These are phyloP conservation scores for Mythimna pallens DNA, from an alignment of 2,888 invertebrate genomes.

Conservation along the genomic window DNA sequence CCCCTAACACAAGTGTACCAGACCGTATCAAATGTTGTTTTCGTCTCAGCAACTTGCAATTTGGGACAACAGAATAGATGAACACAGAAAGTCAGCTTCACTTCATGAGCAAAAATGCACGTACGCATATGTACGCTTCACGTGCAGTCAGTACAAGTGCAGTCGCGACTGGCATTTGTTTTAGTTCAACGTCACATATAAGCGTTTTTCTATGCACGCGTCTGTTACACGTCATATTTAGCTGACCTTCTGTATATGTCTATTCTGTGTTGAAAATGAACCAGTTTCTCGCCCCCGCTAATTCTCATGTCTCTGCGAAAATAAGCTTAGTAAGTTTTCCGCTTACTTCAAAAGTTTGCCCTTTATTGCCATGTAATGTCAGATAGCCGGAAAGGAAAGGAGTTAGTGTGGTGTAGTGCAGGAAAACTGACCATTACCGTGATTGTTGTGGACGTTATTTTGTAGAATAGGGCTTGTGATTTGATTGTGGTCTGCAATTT, in stretches of 20 bases:
- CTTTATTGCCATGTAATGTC: conserved; percentile 79
- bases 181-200: too few relatives aligned
- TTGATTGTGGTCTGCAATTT: conserved; percentile 39
- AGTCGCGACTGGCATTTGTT: background rate
- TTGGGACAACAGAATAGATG: conserved; percentile 31
- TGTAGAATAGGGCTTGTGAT: conserved; percentile 31
- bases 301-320: conserved; percentile 68
- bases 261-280: conserved; percentile 22
- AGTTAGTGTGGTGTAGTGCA: conserved; percentile 66
- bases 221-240: accelerated
- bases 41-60: conserved; percentile 61
- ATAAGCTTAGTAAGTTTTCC: conserved; percentile 69
- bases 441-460: conserved; percentile 57
- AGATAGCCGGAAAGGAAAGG: conserved; percentile 69
- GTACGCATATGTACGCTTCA: too few relatives aligned
- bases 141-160: background rate
- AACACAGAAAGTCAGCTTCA: conserved; percentile 1
- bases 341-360: conserved; percentile 74
- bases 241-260: background rate
- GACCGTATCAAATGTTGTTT: conserved; percentile 79
- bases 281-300: conserved; percentile 44
- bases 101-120: background rate
- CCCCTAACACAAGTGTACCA: conserved; percentile 68
- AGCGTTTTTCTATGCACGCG: background rate
- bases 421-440: conserved; percentile 64